Conservation (phyloP, 2,113 vertebrate species). For the Odontesthes bonariensis region DNA sequence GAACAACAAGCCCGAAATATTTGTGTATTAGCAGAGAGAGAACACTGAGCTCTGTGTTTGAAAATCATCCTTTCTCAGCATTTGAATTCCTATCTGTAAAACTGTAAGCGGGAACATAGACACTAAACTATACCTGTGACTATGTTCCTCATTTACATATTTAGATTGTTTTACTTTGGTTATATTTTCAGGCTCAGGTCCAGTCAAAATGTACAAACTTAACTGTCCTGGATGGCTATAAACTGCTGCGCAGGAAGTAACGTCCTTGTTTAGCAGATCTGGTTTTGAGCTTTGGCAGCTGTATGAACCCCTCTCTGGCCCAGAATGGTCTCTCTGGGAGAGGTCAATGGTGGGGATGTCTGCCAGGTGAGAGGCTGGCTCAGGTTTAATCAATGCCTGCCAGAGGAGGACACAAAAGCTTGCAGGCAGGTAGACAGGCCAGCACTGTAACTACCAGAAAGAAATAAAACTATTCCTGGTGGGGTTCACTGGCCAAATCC, state of each 20-base stretch:
- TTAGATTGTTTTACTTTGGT: neutral
- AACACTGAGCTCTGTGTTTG: constrained; percentile 38
- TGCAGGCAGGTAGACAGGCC: constrained; percentile 48
- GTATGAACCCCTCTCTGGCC: constrained; percentile 36
- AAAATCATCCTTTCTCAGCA: constrained; percentile 23
- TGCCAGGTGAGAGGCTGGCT: constrained; percentile 75
- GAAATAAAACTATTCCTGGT: constrained; percentile 69
- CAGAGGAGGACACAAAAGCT: constrained; percentile 42
- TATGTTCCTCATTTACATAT: neutral
- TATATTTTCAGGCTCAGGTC: constrained; percentile 4
- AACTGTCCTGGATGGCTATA: neutral
- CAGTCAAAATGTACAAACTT: constrained; percentile 18
- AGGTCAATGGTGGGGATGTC: constrained; percentile 60
- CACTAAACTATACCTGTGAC: neutral
- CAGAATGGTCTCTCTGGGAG: constrained; percentile 53
- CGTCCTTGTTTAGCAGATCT: constrained; percentile 47
- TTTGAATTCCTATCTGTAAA: constrained; percentile 50
- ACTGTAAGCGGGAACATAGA: neutral
- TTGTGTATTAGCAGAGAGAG: constrained; percentile 18
- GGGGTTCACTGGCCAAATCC: constrained; percentile 58
- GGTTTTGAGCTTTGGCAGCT: constrained; percentile 51
- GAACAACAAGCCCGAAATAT: constrained; percentile 37
- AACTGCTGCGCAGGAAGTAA: constrained; percentile 36
- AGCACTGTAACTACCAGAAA: constrained; percentile 47
- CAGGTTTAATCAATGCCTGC: constrained; percentile 66